Evolutionary conservation across 1,140 invertebrate species (phyloP).

Genomic region (Stenopsyche tienmushanensis): DNA sequence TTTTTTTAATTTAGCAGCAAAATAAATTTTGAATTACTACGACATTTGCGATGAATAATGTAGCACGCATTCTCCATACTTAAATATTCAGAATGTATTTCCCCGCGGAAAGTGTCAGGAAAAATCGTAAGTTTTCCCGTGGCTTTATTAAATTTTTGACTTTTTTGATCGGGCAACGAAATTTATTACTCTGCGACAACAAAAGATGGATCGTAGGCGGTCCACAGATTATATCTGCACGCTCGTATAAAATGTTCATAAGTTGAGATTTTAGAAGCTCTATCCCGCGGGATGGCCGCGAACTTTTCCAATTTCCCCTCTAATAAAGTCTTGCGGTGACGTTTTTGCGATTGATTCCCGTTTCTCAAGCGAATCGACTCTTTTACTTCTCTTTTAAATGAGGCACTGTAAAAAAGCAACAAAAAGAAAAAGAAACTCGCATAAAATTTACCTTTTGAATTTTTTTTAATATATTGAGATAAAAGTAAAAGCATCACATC

Average conservation of each 20-base stretch:
- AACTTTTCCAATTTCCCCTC: slow-evolving; percentile 34
- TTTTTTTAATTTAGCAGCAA: background rate
- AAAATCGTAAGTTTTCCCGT: background rate
- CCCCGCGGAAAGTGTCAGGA: background rate
- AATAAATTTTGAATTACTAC: too few relatives aligned
- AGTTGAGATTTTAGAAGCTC: background rate
- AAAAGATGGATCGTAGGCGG: background rate
- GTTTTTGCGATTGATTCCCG: slow-evolving; percentile 29
- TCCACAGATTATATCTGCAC: background rate
- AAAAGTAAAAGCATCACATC: too few relatives aligned
- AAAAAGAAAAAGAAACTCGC: slow-evolving; percentile 2
- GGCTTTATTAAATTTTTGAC: slow-evolving; percentile 10
- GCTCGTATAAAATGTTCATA: background rate
- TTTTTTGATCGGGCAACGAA: background rate
- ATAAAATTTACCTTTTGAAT: background rate
- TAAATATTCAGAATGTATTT: slow-evolving; percentile 4
- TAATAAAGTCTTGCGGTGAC: slow-evolving; percentile 33
- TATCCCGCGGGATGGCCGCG: slow-evolving; percentile 17
- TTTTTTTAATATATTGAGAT: too few relatives aligned
- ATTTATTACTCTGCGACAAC: background rate
- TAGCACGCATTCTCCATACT: background rate
- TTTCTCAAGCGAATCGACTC: background rate
- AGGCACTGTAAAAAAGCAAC: too few relatives aligned
- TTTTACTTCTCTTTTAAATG: background rate
- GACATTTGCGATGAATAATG: background rate